Base-by-base conservation (phyloP, 2,113 vertebrate species). In the Lampris megalopsis region DNA sequence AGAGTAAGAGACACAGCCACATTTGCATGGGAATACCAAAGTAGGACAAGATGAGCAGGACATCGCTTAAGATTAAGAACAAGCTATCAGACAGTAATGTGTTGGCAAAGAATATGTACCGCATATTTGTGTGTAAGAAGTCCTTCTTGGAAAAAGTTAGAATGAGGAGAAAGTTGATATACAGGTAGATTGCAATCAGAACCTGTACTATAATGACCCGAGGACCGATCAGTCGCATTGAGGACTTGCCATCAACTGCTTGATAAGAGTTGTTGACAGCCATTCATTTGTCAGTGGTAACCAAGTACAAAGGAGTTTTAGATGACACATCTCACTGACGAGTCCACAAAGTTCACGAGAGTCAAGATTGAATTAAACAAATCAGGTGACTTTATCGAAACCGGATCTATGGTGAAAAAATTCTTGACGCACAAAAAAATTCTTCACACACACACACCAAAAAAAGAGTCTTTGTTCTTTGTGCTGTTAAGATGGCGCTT, bases 51-150 rank as follows among this genome's bases (percentile, higher is more conserved):
- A 88, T 3, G 1, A 85, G 47, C n/a, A 85, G 1, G 2, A 73
- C 0, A 9, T 92, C 11, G 2, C 77, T 6, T 1, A 88, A 1
- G 1, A 86, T 1, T 13, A 92, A 78, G 24, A 62, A 60, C 0
- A 86, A 0, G 1, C 71, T 64, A 62, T 92, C 91, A 60, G 73
- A 80, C 13, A 90, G 1, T 4, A 92, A 38, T 11, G 79, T 85
- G 11, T 52, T 38, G 35, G 81, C 81, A 61, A 91, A 92, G 8
- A 93, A 68, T 1, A 93, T 54, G 61, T 93, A 92, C 2, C 91
- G 87, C 59, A 80, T 80, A 11, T 63, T 73, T 9, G 63, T 88
- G n/a, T 75, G 75, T 58, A 91, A 89, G 8, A 7, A 9, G 1
- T 82, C 72, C 45, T 82, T 92, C 61, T 63, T 78, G 60, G 84